Conservation (phyloP, 1,140 invertebrate species). For the Drosophila pachea region DNA sequence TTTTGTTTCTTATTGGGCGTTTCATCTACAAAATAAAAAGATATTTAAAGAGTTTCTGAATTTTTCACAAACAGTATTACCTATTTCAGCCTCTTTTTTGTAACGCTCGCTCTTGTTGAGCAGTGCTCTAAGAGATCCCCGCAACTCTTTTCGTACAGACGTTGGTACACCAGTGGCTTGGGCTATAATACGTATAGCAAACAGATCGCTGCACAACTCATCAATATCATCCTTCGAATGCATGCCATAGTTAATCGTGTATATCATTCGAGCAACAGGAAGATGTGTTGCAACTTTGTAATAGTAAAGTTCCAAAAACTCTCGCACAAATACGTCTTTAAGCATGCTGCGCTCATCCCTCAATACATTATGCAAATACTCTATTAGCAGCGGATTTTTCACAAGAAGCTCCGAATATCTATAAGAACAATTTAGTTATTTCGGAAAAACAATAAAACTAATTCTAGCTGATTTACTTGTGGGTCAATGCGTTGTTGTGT, state of each 20-base stretch:
- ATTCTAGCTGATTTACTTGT: constrained; percentile 57
- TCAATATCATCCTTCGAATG: constrained; percentile 78
- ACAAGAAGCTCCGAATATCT: constrained; percentile 75
- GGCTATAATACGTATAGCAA: constrained; percentile 76
- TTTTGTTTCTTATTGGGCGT: constrained; percentile 67
- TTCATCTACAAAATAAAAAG: constrained; percentile 39
- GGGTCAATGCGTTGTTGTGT: constrained; percentile 75
- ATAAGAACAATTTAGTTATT: not conserved
- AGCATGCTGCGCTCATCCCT: constrained; percentile 72
- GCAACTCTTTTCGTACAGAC: constrained; percentile 71
- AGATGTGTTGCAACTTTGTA: constrained; percentile 70
- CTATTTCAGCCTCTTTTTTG: constrained; percentile 62
- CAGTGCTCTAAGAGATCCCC: constrained; percentile 69
- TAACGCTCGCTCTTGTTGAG: constrained; percentile 70
- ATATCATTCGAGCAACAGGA: constrained; percentile 75
- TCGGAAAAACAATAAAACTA: not conserved
- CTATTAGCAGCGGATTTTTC: constrained; percentile 68
- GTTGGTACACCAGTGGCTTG: constrained; percentile 73
- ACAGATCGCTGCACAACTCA: constrained; percentile 77
- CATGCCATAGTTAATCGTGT: constrained; percentile 76
- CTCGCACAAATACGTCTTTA: constrained; percentile 72
- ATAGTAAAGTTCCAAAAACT: constrained; percentile 77
- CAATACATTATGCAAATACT: constrained; percentile 75
- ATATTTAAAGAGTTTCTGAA: not conserved
- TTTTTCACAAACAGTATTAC: constrained; percentile 22